Conservation (phyloP, 1,140 invertebrate species). For the Drosophila rufa region DNA sequence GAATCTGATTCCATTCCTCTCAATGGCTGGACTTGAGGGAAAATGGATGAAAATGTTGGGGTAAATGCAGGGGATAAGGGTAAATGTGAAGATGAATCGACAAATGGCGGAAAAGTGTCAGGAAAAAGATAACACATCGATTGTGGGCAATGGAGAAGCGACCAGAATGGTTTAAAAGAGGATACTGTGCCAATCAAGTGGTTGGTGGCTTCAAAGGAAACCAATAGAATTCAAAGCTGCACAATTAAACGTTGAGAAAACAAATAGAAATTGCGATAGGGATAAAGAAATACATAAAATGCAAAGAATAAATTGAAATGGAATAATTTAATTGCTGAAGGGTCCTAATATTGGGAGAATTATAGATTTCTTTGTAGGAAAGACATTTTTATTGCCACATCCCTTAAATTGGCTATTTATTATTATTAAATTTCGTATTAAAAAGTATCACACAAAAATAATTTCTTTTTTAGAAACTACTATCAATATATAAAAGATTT, state of each 20-base stretch:
- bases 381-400: not conserved
- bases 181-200: slow-evolving; percentile 20
- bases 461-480: not conserved
- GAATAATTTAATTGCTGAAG: not conserved
- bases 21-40: slow-evolving; percentile 9
- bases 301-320: not conserved
- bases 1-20: slow-evolving; percentile 10
- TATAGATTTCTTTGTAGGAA: too few species aligned
- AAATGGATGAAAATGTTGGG: slow-evolving; percentile 3
- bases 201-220: not conserved
- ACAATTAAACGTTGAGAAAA: not conserved
- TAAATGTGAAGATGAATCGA: slow-evolving; percentile 14
- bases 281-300: not conserved
- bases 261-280: too few species aligned
- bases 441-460: not conserved
- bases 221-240: not conserved
- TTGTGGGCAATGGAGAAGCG: not conserved
- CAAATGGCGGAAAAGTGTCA: slow-evolving; percentile 9
- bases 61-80: slow-evolving; percentile 1
- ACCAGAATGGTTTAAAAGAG: not conserved
- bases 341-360: fast-evolving
- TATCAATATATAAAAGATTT: not conserved
- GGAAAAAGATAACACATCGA: slow-evolving; percentile 21
- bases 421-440: too few species aligned
- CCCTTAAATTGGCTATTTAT: too few species aligned